Base-by-base conservation (phyloP, 2,888 invertebrate species). In the Orthosia gothica region DNA sequence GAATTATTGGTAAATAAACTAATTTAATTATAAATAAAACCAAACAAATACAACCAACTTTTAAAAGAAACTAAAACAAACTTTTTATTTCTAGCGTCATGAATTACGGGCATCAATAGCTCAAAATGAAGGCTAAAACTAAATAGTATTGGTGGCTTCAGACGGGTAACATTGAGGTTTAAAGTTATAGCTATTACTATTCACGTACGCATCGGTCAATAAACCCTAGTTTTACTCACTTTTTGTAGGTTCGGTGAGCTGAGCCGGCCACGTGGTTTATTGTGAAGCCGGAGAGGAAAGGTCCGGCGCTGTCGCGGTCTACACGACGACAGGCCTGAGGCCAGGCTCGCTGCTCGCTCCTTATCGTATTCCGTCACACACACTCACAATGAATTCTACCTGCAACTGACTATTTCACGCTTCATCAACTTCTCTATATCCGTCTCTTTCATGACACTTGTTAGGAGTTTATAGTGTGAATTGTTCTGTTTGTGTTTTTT, bases 231-330 rank as follows among this genome's bases (percentile, higher is more conserved):
- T 84, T 70, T 88, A 95, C 95, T 95, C 88, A 96, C 95, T 86
- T 89, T 92, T 93, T 92, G 82, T 90, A 91, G 91, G 92, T 91
- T 91, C 85, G 86, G 76, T 88, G 82, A 83, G n/a, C n/a, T n/a
- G n/a, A n/a, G 90, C 91, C 94, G 92, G 92, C 95, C 96, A 96
- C 96, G 96, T 96, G 96, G 92, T 94, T 87, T 81, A 70, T 80
- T 82, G 65, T 63, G 66, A 77, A 80, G 83, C 87, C 88, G 90
- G 87, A 80, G 83, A 85, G 76, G 71, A 90, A 92, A 89, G 82
- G 91, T 92, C 94, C 93, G 91, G 83, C 90, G 92, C 94, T 94
- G 94, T 91, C 95, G 94, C 91, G 87, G 83, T 92, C 91, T 90
- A 87, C 89, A 92, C 93, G 93, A 93, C 95, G 95, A 96, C 96